These are phyloP conservation scores for Drosophila nr. medialis DNA, from an alignment of 2,888 invertebrate species.

Conservation along the genomic window DNA sequence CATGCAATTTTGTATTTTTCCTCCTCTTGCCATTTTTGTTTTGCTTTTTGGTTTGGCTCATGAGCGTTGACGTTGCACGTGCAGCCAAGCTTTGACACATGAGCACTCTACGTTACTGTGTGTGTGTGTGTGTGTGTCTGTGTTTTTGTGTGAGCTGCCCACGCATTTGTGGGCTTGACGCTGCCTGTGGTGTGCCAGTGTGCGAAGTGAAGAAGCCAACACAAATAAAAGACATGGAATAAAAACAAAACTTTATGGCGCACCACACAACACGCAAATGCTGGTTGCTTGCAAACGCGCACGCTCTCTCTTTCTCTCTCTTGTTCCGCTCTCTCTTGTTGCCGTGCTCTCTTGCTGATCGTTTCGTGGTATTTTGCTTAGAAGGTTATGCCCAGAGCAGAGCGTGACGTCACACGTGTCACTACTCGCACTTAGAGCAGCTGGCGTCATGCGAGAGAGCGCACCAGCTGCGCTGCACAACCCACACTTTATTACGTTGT, in stretches of 20 bases:
- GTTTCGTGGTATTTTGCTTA: neutral
- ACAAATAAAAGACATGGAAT: conserved; percentile 61
- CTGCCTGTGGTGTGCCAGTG: conserved; percentile 30
- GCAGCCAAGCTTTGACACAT: conserved; percentile 52
- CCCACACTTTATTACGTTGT: conserved; percentile 8
- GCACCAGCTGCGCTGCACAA: conserved; percentile 2
- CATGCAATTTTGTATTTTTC: conserved; percentile 43
- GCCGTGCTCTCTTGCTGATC: conserved; percentile 17
- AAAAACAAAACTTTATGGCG: conserved; percentile 65
- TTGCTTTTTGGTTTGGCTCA: conserved; percentile 27
- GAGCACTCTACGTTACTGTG: conserved; percentile 3
- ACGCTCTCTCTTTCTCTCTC: conserved; percentile 5
- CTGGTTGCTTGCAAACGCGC: conserved; percentile 23
- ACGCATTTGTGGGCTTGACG: conserved; percentile 45
- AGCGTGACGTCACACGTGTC: conserved; percentile 30
- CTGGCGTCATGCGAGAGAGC: conserved; percentile 34
- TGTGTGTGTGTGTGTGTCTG: neutral
- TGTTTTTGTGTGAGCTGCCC: conserved; percentile 34
- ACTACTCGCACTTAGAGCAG: conserved; percentile 10
- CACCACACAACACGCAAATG: conserved; percentile 36
- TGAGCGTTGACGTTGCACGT: conserved; percentile 57
- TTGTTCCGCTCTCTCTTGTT: conserved; percentile 1
- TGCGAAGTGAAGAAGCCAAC: conserved; percentile 62
- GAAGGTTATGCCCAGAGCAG: conserved; percentile 19
- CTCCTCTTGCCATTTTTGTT: conserved; percentile 18